Base-by-base conservation (phyloP, 1,140 invertebrate species). In the Zophobas atratus region DNA sequence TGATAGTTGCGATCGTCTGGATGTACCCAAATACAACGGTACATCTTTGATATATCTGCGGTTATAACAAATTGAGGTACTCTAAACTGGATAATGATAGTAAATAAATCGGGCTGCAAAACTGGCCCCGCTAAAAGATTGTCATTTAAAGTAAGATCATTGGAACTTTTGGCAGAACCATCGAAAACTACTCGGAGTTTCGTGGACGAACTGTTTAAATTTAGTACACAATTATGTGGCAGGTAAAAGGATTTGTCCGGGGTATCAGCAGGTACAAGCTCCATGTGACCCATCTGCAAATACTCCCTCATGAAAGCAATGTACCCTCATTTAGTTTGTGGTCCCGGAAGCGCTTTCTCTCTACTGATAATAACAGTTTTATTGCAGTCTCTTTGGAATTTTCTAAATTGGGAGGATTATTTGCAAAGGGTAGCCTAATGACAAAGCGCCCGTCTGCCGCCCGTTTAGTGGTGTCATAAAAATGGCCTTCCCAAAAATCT, bases 261-360 rank as follows among this genome's bases (percentile, higher is more conserved):
- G 32, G 49, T 8, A 4, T 51, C 49, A 32, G 8, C 32, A n/a
- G 2, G 8, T 8, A 51, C 5, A 1, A 2, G 49, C 32, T 51
- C 49, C 49, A 20, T 51, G n/a, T 51, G 49, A 2, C 49, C 49
- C 8, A 51, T 4, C 32, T 51, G 8, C 32, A 4, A 8, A 8
- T 51, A 51, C 4, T 51, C n/a, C n/a, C n/a, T 51, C 49, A 51
- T 51, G 32, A 51, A 51, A 8, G 49, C 8, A 8, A 51, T 20
- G 49, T 51, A 51, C 2, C 49, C 49, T 51, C 49, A 51, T 51
- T 51, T 8, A 51, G 49, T 51, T 51, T 51, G 32, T 2, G 8
- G n/a, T 51, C 49, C 8, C 49, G 4, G 8, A 32, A 6, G 8
- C 49, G 8, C 8, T 20, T 51, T 8, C 32, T 51, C 8, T 51